These are phyloP conservation scores for Urosaurus nigricauda DNA, from an alignment of 2,797 vertebrate genomes.

Conservation along the genomic window DNA sequence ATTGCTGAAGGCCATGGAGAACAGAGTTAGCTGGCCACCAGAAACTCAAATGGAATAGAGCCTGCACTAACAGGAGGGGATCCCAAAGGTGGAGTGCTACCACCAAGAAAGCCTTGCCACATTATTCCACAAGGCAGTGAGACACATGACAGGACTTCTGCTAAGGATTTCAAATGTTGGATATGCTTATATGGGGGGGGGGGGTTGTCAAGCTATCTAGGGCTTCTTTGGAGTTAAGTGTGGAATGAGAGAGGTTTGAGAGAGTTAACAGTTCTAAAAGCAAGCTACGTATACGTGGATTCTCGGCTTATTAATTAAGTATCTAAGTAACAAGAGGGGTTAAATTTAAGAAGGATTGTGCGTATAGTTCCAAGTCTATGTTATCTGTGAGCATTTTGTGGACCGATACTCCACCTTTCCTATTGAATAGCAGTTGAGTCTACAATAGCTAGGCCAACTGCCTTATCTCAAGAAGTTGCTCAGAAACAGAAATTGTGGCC, in stretches of 20 bases:
- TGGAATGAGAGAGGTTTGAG: background rate
- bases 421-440: background rate
- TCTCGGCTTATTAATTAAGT: background rate
- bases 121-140: too few relatives aligned
- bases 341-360: background rate
- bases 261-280: background rate
- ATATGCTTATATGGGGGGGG: too few relatives aligned
- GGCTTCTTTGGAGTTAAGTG: background rate
- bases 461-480: background rate
- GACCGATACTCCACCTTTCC: background rate
- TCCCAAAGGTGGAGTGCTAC: too few relatives aligned
- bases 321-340: background rate
- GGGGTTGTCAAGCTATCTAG: too few relatives aligned
- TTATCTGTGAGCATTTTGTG: background rate
- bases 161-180: too few relatives aligned
- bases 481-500: background rate
- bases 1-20: too few relatives aligned
- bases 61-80: too few relatives aligned
- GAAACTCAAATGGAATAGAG: too few relatives aligned
- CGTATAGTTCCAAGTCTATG: background rate
- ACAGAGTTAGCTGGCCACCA: too few relatives aligned
- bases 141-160: too few relatives aligned
- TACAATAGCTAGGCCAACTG: background rate
- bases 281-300: background rate
- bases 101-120: too few relatives aligned